These are phyloP conservation scores for Brenthis daphne DNA, from an alignment of 2,888 invertebrate species.

Conservation along the genomic window DNA sequence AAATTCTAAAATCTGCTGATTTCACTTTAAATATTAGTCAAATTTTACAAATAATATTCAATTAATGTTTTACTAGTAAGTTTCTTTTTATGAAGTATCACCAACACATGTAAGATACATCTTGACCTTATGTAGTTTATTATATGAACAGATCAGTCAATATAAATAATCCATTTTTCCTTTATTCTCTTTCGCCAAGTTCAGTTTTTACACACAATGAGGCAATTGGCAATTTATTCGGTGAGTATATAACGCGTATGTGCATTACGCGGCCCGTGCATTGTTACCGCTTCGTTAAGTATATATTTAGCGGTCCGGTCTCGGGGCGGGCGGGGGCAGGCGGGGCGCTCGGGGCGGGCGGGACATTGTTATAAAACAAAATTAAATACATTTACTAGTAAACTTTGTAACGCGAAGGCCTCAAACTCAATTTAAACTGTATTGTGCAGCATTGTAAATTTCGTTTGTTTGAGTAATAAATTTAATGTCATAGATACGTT, in stretches of 20 bases:
- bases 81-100: too few relatives aligned
- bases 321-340: neutral
- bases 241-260: neutral
- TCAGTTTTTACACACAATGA: neutral
- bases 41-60: too few relatives aligned
- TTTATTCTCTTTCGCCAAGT: too few relatives aligned
- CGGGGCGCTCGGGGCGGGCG: neutral
- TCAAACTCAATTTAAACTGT: slow-evolving; percentile 17
- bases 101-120: too few relatives aligned
- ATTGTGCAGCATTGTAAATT: slow-evolving; percentile 6
- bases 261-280: slow-evolving; percentile 7
- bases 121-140: too few relatives aligned
- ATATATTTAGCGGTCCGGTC: slow-evolving; percentile 10
- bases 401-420: neutral
- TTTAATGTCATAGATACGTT: slow-evolving; percentile 1
- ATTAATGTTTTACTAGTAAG: too few relatives aligned
- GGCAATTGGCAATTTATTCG: slow-evolving; percentile 4
- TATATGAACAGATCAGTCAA: too few relatives aligned
- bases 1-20: too few relatives aligned
- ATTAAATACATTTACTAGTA: slow-evolving; percentile 22
- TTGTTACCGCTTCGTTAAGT: slow-evolving; percentile 15
- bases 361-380: neutral
- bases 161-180: too few relatives aligned
- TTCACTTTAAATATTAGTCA: too few relatives aligned
- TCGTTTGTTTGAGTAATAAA: slow-evolving; percentile 1